phyloP scores from a whole-genome alignment of 2,888 invertebrate genomes.

The Acleris holmiana region DNA sequence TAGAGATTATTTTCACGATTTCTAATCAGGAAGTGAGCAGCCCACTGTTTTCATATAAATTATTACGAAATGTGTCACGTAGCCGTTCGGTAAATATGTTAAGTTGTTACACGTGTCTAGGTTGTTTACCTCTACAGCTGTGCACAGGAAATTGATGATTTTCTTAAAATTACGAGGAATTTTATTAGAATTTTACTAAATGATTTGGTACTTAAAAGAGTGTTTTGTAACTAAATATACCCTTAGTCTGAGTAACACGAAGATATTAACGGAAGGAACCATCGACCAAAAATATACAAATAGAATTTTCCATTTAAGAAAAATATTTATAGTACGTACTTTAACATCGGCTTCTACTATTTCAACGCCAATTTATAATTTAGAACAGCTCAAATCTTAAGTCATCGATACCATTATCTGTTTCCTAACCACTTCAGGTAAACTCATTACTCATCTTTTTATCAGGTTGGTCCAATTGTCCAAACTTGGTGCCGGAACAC shows the following conservation, averaged over 20 bases:
- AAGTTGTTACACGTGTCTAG: slow-evolving; percentile 30
- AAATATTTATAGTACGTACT: too few relatives aligned
- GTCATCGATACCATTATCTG: slow-evolving; percentile 13
- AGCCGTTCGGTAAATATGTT: slow-evolving; percentile 27
- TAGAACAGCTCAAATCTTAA: background rate
- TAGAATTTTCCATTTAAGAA: too few relatives aligned
- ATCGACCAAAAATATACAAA: too few relatives aligned
- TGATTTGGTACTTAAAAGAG: too few relatives aligned
- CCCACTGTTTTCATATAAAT: slow-evolving; percentile 29
- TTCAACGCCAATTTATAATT: too few relatives aligned
- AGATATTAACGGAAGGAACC: too few relatives aligned
- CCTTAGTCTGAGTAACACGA: too few relatives aligned
- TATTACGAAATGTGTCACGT: slow-evolving; percentile 36
- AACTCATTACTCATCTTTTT: slow-evolving; percentile 56
- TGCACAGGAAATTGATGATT: slow-evolving; percentile 20
- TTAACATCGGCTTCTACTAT: too few relatives aligned
- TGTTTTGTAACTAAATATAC: too few relatives aligned
- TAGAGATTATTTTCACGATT: slow-evolving; percentile 11
- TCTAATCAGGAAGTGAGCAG: slow-evolving; percentile 25
- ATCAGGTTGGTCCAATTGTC: slow-evolving; percentile 59
- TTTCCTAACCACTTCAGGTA: slow-evolving; percentile 22
- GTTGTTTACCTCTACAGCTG: slow-evolving; percentile 27
- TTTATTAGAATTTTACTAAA: background rate
- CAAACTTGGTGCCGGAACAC: slow-evolving; percentile 64
- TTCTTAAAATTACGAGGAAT: slow-evolving; percentile 7